Evolutionary conservation across 2,113 vertebrate genomes (phyloP), one percentile per base, ranked within the genome.

Genomic region (Gila orcuttii): DNA sequence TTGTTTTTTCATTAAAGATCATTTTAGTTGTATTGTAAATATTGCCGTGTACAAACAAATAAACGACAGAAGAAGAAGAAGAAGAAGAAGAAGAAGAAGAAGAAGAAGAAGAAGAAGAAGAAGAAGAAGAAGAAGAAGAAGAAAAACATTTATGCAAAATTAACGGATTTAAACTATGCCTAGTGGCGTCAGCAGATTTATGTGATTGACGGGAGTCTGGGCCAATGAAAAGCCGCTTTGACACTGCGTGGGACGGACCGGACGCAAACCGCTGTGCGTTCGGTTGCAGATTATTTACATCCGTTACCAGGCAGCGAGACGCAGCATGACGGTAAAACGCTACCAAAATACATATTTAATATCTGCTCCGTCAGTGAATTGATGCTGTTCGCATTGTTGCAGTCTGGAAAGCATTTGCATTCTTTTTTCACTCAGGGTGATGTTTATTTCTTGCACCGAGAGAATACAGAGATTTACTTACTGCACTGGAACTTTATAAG

Each of bases 251-350:
- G 79, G 79, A 1, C 2, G 62, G 19, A 36, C 79, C 62, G 25
- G 28, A 68, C 17, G 78, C 23, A 19, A n/a, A 1, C 12, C 0
- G 39, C 13, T 9, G 28, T 36, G 12, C 0, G 89, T 84, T 82
- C 31, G 77, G 85, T 84, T 87, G 90, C 25, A 45, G 23, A 19
- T 78, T 84, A 68, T 87, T 78, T 87, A 36, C 60, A 87, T 42
- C 81, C 77, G 95, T 95, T 94, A 93, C 95, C 88, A 94, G 89
- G 95, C 93, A 85, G 85, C 84, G 42, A 33, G 15, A 80, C 86
- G 50, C 82, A 82, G 69, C 77, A 85, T 47, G 39, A 42, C 47
- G n/a, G 73, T 52, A 83, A 85, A 12, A 68, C n/a, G 47, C 4
- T 42, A 42, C 21, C 21, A 42, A n/a, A 11, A 68, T 31, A 68